phyloP scores from a whole-genome alignment of 2,888 invertebrate species.

The Crematogaster levior region DNA sequence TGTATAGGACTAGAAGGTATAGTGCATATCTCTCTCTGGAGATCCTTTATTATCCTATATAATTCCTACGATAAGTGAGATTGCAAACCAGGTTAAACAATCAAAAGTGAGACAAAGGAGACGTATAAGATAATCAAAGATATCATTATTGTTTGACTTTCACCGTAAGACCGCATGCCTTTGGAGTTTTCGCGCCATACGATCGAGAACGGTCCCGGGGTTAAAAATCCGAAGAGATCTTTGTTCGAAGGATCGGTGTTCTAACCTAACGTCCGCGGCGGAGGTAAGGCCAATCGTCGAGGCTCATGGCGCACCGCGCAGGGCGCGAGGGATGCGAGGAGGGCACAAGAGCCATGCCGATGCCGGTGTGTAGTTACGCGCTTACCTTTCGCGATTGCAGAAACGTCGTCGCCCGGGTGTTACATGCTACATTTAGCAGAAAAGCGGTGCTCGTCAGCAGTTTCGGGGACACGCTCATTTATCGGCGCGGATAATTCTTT shows the following conservation, averaged over 20 bases:
- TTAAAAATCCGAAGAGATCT: background rate
- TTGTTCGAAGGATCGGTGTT: background rate
- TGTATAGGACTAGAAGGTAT: too few relatives aligned
- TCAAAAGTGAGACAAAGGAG: too few relatives aligned
- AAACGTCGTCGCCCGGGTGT: background rate
- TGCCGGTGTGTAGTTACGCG: background rate
- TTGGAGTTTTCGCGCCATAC: background rate
- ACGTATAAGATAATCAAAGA: background rate
- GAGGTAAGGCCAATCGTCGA: background rate
- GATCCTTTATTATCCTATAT: too few relatives aligned
- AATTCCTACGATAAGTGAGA: too few relatives aligned
- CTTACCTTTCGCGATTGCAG: slow-evolving; percentile 34
- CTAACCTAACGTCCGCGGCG: background rate
- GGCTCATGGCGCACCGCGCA: too few relatives aligned
- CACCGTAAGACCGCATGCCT: too few relatives aligned
- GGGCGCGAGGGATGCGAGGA: background rate
- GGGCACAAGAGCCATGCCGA: background rate
- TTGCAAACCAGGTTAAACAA: too few relatives aligned
- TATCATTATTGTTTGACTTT: background rate
- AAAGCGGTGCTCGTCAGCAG: slow-evolving; percentile 4
- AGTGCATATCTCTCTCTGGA: too few relatives aligned
- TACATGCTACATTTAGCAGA: slow-evolving; percentile 16
- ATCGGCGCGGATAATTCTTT: background rate
- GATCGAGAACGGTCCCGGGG: too few relatives aligned
- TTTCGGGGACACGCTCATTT: slow-evolving; percentile 21